Base-by-base conservation (phyloP, 2,113 vertebrate species). In the Lepus americanus region DNA sequence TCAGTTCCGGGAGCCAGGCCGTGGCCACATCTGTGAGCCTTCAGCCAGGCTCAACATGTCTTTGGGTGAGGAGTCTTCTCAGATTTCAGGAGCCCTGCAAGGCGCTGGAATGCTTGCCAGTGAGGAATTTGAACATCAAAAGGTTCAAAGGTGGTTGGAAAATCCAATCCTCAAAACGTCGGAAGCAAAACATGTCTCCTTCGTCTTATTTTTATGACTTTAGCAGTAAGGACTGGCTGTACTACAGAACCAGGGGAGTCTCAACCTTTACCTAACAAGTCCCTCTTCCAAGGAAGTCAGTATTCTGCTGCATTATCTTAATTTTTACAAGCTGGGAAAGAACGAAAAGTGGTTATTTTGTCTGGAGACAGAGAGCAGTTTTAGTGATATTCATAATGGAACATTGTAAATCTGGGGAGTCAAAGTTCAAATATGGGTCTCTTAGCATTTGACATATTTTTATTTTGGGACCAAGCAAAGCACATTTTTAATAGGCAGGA, bases 81-180 rank as follows among this genome's bases (percentile, higher is more conserved):
- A 93, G 95, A 96, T 97, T 97, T 97, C 97, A 97, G 97, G 95
- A 97, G 96, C 87, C 94, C 94, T 87, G 94, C 89, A 87, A 97
- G 95, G 77, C 95, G 93, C 49, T 91, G 95, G 97, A 97, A 96
- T 96, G 91, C 90, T 86, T 91, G 83, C 95, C 89, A 92, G 97
- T 17, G 90, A 97, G 96, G 97, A 97, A 97, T 97, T 94, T 92
- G 94, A 94, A 95, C 96, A 97, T 97, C 96, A 97, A 96, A 97
- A 96, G 94, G 91, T 96, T 95, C 94, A 97, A 97, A 97, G 95
- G 97, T 97, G 90, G 49, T 94, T 96, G 92, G 91, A 97, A 96
- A 97, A 97, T 82, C 91, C 96, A 95, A 67, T 91, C 86, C 84
- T 91, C 94, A 96, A 90, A 89, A 95, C 94, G 91, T 96, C 80